A percentile compares a stretch with the other conserved stretches of the same genome.
Conservation (phyloP, 2,113 vertebrate genomes). For the Stegostoma tigrinum region DNA sequence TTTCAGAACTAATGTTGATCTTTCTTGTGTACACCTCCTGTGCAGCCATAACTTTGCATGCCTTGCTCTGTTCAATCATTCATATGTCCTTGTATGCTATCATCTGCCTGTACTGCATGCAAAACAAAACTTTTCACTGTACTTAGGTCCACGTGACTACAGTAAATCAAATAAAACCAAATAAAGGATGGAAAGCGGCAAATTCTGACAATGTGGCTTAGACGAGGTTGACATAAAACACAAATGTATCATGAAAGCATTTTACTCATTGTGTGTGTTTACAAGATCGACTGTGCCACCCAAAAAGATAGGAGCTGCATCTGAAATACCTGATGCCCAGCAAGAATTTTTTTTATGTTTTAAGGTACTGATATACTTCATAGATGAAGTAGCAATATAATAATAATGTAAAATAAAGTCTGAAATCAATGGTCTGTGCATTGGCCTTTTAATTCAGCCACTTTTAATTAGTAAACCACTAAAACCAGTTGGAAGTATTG, state of each 20-base stretch:
- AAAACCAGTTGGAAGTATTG: not conserved
- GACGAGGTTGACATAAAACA: not conserved
- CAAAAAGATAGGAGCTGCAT: not conserved
- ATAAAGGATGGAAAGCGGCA: not conserved
- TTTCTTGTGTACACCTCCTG: too few relatives aligned
- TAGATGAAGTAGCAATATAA: not conserved
- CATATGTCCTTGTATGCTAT: too few relatives aligned
- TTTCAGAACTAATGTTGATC: too few relatives aligned
- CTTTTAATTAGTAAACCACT: constrained; percentile 10
- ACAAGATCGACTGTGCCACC: not conserved
- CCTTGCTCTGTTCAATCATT: too few relatives aligned
- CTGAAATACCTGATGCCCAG: not conserved
- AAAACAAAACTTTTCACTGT: too few relatives aligned
- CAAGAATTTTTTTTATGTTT: not conserved
- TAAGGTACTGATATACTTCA: too few relatives aligned
- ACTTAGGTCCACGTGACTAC: too few relatives aligned
- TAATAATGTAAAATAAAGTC: not conserved
- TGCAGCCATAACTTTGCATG: too few relatives aligned
- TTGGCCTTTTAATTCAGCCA: constrained; percentile 4
- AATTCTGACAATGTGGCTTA: not conserved
- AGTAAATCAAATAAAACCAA: too few relatives aligned
- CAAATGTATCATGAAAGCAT: too few relatives aligned
- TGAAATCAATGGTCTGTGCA: not conserved
- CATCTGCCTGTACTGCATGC: too few relatives aligned
- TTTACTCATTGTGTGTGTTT: not conserved